A percentile compares a stretch with the other conserved stretches of the same genome.
These are phyloP conservation scores for Drosophila carrolli DNA, from an alignment of 1,140 invertebrate species.

Conservation along the genomic window DNA sequence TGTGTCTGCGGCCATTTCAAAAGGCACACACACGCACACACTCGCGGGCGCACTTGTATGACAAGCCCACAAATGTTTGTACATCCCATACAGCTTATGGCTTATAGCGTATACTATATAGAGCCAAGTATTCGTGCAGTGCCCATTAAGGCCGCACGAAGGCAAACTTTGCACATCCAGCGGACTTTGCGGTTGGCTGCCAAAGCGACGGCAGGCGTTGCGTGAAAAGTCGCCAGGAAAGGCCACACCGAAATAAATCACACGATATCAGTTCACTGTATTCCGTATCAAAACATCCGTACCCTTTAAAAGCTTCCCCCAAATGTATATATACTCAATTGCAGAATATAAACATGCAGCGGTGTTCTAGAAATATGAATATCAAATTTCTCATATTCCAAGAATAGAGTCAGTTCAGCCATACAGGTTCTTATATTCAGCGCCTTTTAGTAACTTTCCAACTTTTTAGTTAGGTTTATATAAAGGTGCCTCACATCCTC, in stretches of 20 bases:
- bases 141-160: slow-evolving; percentile 41
- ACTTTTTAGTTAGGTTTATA: no score
- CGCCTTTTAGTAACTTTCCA: no score
- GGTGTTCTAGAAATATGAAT: no score
- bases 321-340: no score
- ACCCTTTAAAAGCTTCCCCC: no score
- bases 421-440: no score
- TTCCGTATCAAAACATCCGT: not conserved
- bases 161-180: slow-evolving; percentile 55
- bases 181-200: slow-evolving; percentile 51
- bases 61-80: slow-evolving; percentile 29
- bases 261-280: not conserved
- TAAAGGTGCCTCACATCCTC: no score
- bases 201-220: slow-evolving; percentile 31
- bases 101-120: slow-evolving; percentile 5
- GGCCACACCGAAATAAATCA: slow-evolving; percentile 5
- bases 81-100: slow-evolving; percentile 7
- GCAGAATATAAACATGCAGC: no score
- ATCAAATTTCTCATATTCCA: no score
- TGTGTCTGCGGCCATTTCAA: slow-evolving; percentile 47
- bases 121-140: slow-evolving; percentile 26
- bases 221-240: slow-evolving; percentile 44
- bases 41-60: not conserved
- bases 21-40: slow-evolving; percentile 20
- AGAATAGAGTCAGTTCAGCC: no score